Conservation (phyloP, 2,888 invertebrate genomes). For the Uropetala carovei region DNA sequence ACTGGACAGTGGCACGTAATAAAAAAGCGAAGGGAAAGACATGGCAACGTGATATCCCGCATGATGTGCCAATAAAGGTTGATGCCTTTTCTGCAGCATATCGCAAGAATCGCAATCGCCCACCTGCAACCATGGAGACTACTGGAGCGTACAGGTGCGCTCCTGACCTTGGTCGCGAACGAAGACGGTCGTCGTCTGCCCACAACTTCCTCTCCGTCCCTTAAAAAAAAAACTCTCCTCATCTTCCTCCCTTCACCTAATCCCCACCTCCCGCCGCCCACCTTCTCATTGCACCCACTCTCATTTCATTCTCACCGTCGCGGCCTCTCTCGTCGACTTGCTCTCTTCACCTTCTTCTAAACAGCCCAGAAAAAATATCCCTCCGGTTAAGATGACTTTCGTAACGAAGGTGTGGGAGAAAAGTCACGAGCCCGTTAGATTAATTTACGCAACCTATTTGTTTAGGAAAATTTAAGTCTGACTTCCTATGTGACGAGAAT, state of each 20-base stretch:
- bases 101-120: background rate
- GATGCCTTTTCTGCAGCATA: background rate
- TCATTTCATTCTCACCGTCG: background rate
- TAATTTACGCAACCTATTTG: too few relatives aligned
- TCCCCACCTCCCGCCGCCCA: background rate
- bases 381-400: too few relatives aligned
- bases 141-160: background rate
- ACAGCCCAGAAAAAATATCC: too few relatives aligned
- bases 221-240: background rate
- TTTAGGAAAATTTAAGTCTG: too few relatives aligned
- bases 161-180: constrained; percentile 22
- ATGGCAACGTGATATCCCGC: background rate
- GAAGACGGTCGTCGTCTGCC: background rate
- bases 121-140: background rate
- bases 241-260: background rate
- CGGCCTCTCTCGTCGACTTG: background rate
- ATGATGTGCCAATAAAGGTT: background rate
- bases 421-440: too few relatives aligned
- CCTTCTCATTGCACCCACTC: background rate
- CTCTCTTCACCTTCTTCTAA: too few relatives aligned
- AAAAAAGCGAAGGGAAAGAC: too few relatives aligned
- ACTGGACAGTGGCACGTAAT: too few relatives aligned
- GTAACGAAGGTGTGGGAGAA: too few relatives aligned
- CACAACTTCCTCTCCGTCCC: background rate
- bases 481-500: too few relatives aligned